Evolutionary conservation across 2,113 vertebrate genomes (phyloP), one percentile per base, ranked within the genome.

Genomic region (Elaphurus davidianus): DNA sequence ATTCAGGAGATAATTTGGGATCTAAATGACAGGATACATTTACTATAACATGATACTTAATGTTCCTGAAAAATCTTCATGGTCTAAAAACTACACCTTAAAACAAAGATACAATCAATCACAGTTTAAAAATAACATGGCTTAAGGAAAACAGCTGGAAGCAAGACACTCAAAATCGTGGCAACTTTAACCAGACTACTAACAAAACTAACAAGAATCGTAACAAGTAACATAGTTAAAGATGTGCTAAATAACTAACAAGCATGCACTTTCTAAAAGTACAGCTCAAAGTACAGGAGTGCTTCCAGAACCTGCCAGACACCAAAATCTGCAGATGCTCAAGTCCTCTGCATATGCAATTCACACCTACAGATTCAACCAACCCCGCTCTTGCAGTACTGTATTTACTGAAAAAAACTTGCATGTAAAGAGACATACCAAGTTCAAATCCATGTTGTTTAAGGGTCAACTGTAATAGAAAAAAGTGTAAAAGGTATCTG

Each of bases 161-260:
- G 23, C 2, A 86, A 91, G 50, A 89, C 27, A 79, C 36, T 94
- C 28, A 93, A 86, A 93, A 88, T n/a, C 14, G 9, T 43, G 36
- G 59, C n/a, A 64, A 87, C 25, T 82, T 43, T 85, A 74, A 87
- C 21, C 50, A 83, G 27, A 88, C 23, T 43, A 71, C 36, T 78
- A 96, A 96, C 25, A 95, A 96, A 81, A 79, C 10, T 88, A 93
- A 50, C 3, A 86, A 78, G 95, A 94, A 79, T 60, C 19, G 82
- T 64, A 94, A 47, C 47, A 86, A 82, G 43, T 83, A 95, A 90
- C 90, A 71, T 33, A 84, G 52, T 17, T 57, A 57, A 87, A 95
- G 12, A 30, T 91, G 33, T 50, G 7, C 52, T 93, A 59, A 92
- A 14, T 62, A 76, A 92, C 54, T 10, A 57, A 45, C 17, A 60